A percentile compares a stretch with the other conserved stretches of the same genome.
Evolutionary conservation across 2,888 invertebrate species (phyloP).

Genomic region (Drosophila neonasuta): DNA sequence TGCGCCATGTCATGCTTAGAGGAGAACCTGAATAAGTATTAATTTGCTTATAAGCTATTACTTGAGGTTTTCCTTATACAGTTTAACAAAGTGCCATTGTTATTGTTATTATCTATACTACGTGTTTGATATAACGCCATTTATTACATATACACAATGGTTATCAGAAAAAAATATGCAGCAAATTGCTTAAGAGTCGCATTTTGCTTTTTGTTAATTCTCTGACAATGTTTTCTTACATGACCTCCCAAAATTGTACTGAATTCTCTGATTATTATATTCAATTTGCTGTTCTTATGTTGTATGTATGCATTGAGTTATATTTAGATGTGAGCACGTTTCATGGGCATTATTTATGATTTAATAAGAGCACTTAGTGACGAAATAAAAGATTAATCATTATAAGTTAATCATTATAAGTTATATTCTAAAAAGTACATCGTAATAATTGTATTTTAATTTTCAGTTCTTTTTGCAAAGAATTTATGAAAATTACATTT

Average conservation of each 20-base stretch:
- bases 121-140: slow-evolving; percentile 18
- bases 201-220: not conserved
- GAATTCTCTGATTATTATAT: slow-evolving; percentile 51
- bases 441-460: not conserved
- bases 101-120: slow-evolving; percentile 39
- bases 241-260: slow-evolving; percentile 44
- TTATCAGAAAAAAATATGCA: slow-evolving; percentile 3
- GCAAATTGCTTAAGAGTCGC: not conserved
- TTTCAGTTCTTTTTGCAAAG: not conserved
- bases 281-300: slow-evolving; percentile 26
- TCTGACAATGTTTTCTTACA: not conserved
- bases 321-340: slow-evolving; percentile 60
- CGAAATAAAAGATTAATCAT: not conserved
- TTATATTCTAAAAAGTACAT: not conserved
- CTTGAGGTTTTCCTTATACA: slow-evolving; percentile 28
- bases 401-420: too few species aligned
- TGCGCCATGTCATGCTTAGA: slow-evolving; percentile 39
- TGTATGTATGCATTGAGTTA: slow-evolving; percentile 45
- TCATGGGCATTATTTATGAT: slow-evolving; percentile 47
- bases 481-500: too few species aligned
- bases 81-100: slow-evolving; percentile 14
- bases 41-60: slow-evolving; percentile 29
- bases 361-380: slow-evolving; percentile 27
- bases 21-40: slow-evolving; percentile 5
- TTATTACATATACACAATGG: slow-evolving; percentile 43